Evolutionary conservation across 1,140 invertebrate genomes (phyloP).

Genomic region (Cryptotermes secundus): DNA sequence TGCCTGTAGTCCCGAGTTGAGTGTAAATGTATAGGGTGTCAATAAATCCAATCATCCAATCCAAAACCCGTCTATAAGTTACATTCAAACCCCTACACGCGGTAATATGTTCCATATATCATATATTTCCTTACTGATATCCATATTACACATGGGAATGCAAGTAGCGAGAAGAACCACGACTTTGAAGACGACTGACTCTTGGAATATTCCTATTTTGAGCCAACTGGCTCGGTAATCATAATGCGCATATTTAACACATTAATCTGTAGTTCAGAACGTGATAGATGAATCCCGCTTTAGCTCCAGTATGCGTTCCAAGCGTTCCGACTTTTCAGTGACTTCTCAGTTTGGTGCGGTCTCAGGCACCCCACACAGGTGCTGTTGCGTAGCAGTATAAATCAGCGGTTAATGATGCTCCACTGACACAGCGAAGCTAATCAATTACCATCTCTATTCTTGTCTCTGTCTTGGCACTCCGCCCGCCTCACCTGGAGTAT

Average conservation of each 20-base stretch:
- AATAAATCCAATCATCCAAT: no score
- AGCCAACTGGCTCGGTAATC: background rate
- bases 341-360: background rate
- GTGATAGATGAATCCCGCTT: background rate
- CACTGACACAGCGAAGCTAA: conserved; percentile 14
- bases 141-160: no score
- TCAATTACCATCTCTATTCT: conserved; percentile 8
- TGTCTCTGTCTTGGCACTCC: background rate
- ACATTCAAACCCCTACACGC: no score
- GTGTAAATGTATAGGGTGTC: no score
- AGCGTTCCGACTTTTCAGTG: background rate
- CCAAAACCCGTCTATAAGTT: no score
- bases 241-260: background rate
- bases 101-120: no score
- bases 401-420: conserved; percentile 15
- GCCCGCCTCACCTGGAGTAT: background rate
- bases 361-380: background rate
- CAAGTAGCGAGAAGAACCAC: no score
- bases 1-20: no score
- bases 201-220: no score
- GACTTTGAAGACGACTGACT: no score
- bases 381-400: background rate
- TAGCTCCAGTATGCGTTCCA: background rate
- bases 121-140: no score
- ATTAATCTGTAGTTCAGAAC: background rate